Evolutionary conservation across 1,140 invertebrate genomes (phyloP), one percentile per base, ranked within the genome.

Genomic region (Agrypnia vestita): DNA sequence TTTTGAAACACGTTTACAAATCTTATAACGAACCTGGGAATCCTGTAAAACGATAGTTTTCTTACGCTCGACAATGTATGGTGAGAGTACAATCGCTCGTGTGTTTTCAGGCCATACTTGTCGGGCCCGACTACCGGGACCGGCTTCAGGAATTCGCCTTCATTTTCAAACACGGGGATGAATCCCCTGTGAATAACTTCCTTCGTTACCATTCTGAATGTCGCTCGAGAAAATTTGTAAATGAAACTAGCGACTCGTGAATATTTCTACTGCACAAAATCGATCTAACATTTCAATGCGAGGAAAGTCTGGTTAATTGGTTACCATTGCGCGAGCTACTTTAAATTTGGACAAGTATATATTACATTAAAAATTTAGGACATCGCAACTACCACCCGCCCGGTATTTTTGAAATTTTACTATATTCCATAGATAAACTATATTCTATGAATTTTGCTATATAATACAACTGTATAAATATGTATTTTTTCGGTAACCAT

Each of bases 31-130:
- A 71, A 89, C 88, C 84, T 84, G 67, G 86, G 86, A 11, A 87
- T 87, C 72, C 87, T 84, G 85, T 86, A 87, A 88, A 92, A 85
- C 86, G 87, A 84, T 84, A 91, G 84, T 87, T 88, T 86, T 86
- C 89, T 84, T 86, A 90, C 79, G 88, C 91, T 85, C 84, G 92
- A 86, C 78, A 93, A 87, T 0, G 92, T 93, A 79, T 93, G 92
- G 82, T 93, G 92, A 25, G 90, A 90, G 84, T 88, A 92, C 21
- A 93, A 86, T n/a, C 92, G 85, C 43, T 91, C 88, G 35, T 89
- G 89, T 9, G 89, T 82, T 15, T 86, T 83, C 35, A 90, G 85
- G 49, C 88, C 71, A 78, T 85, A 79, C 84, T 87, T 84, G 82
- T 86, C 82, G 78, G 82, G 85, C 74, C 88, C 86, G 59, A 87